Base-by-base conservation (phyloP, 2,888 invertebrate species). In the Pammene aurita region DNA sequence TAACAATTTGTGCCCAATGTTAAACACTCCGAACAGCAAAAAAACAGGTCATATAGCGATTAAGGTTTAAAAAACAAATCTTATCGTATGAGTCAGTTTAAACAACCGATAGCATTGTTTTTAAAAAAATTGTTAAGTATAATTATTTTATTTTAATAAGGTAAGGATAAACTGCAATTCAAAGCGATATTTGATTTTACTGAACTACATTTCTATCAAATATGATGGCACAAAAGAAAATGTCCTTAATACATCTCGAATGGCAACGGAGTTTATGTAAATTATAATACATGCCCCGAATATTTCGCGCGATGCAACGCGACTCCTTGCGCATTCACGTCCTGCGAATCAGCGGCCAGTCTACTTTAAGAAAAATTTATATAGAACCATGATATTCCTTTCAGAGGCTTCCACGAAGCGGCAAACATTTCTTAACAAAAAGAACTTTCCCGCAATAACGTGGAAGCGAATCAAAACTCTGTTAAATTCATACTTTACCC, bases 241-340 rank as follows among this genome's bases (percentile, higher is more conserved):
- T 86, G 84, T 81, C 84, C 85, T 83, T 89, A 89, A 89, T 87
- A 89, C 85, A 84, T 88, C 85, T 87, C 79, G 80, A 88, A 91
- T 84, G 85, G 84, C 84, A 81, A 76, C 77, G 78, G 82, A 88
- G 88, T 88, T 89, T 89, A 89, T 90, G 91, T 87, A 89, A 88
- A 90, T 89, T 84, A 75, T 84, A 82, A 86, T 82, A 90, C 88
- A 87, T 84, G 86, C 72, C 76, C 76, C 75, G 89, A 89, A 91
- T 90, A 89, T 87, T 87, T 87, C 80, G 58, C 42, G 79, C 81
- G 81, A 83, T 80, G 82, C 80, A 78, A 80, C 77, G 75, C 77
- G 78, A 82, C 82, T 80, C 84, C 80, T 84, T 83, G 82, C 78
- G 82, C 78, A 88, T 88, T 88, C 85, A 84, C 74, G 72, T 72